Evolutionary conservation across 2,797 vertebrate genomes (phyloP).

Genomic region (Otolemur crassicaudatus): DNA sequence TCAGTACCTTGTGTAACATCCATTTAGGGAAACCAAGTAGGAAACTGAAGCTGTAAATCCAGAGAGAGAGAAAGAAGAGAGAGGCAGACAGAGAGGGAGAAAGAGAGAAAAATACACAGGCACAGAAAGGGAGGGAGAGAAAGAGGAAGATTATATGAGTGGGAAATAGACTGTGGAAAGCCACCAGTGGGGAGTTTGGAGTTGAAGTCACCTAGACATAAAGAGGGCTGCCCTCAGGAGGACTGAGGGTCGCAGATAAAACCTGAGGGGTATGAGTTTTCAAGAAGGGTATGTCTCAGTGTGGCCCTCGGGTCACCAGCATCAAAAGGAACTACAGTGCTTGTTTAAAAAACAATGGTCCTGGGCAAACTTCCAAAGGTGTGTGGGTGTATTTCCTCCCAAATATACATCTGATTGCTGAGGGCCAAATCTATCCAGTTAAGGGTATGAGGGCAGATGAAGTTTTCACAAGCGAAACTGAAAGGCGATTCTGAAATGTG

Average conservation of each 20-base stretch:
- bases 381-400: conserved; percentile 32
- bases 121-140: not conserved
- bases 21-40: not conserved
- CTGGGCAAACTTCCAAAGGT: conserved; percentile 15
- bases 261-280: not conserved
- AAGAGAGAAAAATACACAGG: not conserved
- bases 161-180: not conserved
- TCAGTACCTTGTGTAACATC: not conserved
- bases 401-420: conserved; percentile 24
- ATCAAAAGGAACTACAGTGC: not conserved
- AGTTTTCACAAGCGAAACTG: not conserved
- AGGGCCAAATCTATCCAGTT: not conserved
- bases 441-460: not conserved
- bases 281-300: not conserved
- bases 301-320: not conserved
- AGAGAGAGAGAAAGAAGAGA: not conserved
- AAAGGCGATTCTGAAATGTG: not conserved
- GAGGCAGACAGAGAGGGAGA: not conserved
- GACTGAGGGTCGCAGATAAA: not conserved
- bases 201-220: not conserved
- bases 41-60: not conserved
- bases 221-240: not conserved
- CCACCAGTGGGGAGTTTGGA: not conserved
- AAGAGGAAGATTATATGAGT: not conserved
- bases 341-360: conserved; percentile 17